Conservation (phyloP, 2,797 vertebrate genomes). For the Dryobates pubescens region DNA sequence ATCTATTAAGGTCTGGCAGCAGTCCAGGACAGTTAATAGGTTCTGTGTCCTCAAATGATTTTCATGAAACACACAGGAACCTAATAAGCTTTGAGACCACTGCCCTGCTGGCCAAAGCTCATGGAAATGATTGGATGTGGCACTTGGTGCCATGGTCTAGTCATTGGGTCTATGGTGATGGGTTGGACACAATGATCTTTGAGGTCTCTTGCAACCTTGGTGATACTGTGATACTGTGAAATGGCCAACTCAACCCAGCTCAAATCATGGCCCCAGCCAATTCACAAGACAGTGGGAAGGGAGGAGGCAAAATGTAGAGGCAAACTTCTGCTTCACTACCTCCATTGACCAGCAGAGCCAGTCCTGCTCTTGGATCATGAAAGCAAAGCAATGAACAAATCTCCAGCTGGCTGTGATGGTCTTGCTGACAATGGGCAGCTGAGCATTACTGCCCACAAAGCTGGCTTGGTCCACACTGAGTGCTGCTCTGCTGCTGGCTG, state of each 20-base stretch:
- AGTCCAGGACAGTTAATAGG: background rate
- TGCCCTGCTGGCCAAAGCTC: background rate
- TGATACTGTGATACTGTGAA: too few relatives aligned
- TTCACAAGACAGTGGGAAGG: background rate
- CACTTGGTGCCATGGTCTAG: too few relatives aligned
- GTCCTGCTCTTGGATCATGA: background rate
- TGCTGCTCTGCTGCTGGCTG: background rate
- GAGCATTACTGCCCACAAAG: rapidly evolving
- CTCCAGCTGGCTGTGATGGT: rapidly evolving
- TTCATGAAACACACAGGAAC: background rate
- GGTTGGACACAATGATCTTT: too few relatives aligned
- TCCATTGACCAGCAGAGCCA: background rate
- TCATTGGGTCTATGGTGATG: too few relatives aligned
- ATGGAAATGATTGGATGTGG: too few relatives aligned
- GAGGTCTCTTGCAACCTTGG: too few relatives aligned
- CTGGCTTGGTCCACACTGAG: rapidly evolving
- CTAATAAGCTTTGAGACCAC: conserved; percentile 32
- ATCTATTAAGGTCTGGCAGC: background rate
- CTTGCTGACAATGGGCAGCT: rapidly evolving
- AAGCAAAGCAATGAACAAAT: rapidly evolving
- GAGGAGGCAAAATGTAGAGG: background rate
- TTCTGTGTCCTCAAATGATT: conserved; percentile 16
- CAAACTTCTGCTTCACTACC: background rate
- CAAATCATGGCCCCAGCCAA: background rate
- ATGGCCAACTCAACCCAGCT: background rate